Conservation (phyloP, 2,888 invertebrate genomes). For the Rotaria magnacalcarata region DNA sequence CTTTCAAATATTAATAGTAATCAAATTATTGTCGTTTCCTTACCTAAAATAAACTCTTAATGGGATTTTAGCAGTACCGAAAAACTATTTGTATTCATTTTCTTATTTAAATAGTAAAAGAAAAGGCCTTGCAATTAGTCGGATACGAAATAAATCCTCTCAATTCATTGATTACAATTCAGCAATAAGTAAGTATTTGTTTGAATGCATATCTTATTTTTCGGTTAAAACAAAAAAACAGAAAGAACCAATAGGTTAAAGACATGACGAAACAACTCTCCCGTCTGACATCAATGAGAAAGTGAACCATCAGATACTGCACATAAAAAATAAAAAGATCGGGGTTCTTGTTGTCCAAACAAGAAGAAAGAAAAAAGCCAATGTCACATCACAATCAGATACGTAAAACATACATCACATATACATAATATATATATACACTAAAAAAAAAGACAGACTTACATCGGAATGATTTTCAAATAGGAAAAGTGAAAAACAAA, state of each 20-base stretch:
- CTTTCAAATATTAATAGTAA: not conserved
- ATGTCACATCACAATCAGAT: not conserved
- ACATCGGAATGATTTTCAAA: not conserved
- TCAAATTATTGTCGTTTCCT: not conserved
- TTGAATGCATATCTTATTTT: not conserved
- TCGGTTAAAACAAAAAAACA: not conserved
- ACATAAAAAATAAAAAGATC: slow-evolving; percentile 22
- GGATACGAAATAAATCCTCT: not conserved
- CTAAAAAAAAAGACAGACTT: not conserved
- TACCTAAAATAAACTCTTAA: not conserved
- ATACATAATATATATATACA: not conserved
- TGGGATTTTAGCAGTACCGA: not conserved
- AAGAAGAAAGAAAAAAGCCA: not conserved
- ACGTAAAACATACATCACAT: not conserved
- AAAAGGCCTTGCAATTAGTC: not conserved
- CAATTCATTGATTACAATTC: not conserved
- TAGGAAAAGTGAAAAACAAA: not conserved
- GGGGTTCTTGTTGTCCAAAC: not conserved
- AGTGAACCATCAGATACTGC: not conserved
- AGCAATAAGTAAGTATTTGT: not conserved
- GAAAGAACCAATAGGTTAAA: not conserved
- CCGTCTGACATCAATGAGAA: not conserved
- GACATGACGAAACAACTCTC: not conserved
- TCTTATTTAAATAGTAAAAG: not conserved
- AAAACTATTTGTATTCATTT: too few relatives aligned